phyloP scores from a whole-genome alignment of 2,888 invertebrate genomes.

The Drosophila peninsularis region DNA sequence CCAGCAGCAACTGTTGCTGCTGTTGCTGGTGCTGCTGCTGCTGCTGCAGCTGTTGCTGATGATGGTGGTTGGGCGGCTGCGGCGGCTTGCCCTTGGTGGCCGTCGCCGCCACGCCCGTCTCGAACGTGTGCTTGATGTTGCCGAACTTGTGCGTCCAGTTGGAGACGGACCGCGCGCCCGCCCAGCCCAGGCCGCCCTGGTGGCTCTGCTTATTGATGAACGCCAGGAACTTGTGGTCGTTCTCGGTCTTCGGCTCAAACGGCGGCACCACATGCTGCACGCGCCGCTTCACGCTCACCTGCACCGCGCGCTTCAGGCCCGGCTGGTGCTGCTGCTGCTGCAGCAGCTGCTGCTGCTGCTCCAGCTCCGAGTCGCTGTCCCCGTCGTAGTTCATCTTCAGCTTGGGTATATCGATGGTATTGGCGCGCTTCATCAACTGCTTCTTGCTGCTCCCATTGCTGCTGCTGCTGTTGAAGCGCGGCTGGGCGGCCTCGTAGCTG shows the following conservation, averaged over 20 bases:
- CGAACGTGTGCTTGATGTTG: slow-evolving; percentile 92
- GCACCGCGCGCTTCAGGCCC: slow-evolving; percentile 87
- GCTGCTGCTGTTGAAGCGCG: slow-evolving; percentile 85
- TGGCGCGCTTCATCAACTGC: slow-evolving; percentile 93
- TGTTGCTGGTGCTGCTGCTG: slow-evolving; percentile 81
- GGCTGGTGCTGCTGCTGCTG: slow-evolving; percentile 78
- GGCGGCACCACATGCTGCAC: slow-evolving; percentile 87
- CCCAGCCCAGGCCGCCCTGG: slow-evolving; percentile 84
- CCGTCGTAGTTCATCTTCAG: slow-evolving; percentile 85
- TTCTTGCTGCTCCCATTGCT: slow-evolving; percentile 87
- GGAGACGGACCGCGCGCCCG: slow-evolving; percentile 84
- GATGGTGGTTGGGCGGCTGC: slow-evolving; percentile 84
- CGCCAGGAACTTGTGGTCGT: slow-evolving; percentile 93
- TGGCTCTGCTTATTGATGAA: slow-evolving; percentile 91
- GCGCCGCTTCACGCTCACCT: slow-evolving; percentile 85
- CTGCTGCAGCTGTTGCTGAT: slow-evolving; percentile 85
- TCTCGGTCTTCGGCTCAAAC: slow-evolving; percentile 93
- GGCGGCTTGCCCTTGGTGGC: slow-evolving; percentile 84
- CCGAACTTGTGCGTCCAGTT: slow-evolving; percentile 94
- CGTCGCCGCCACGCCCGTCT: slow-evolving; percentile 84
- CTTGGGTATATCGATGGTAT: slow-evolving; percentile 94
- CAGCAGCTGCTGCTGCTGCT: slow-evolving; percentile 50
- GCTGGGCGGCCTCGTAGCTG: slow-evolving; percentile 40
- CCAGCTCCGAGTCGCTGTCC: slow-evolving; percentile 85
- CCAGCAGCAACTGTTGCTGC: slow-evolving; percentile 49